Evolutionary conservation across 2,888 invertebrate species (phyloP), one percentile per base, ranked within the genome.

Genomic region (Leucozona laternaria): DNA sequence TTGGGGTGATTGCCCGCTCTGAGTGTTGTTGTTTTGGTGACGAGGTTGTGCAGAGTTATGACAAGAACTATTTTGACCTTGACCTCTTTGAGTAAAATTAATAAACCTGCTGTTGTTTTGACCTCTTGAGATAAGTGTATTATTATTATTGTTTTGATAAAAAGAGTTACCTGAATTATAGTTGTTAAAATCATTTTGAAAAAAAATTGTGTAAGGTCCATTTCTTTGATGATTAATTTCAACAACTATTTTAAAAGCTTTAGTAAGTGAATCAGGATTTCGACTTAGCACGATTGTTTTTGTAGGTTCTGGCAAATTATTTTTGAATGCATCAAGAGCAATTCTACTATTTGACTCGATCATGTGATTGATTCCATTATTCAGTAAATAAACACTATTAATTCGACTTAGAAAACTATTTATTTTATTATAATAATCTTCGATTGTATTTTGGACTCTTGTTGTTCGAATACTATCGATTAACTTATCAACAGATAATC

Each of bases 291-390:
- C 58, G 20, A 73, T 37, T 43, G 73, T 50, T 79, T 75, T 78
- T 34, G 60, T 68, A 5, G 73, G 62, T 34, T 73, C 10, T 7
- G 40, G 40, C 2, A 40, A n/a, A 5, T 73, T 70, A 20, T 79
- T 34, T 40, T 78, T 79, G 40, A 84, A 79, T 4, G 62, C 20
- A n/a, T 75, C 64, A 15, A 79, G 57, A 4, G 70, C 79, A n/a
- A 79, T 70, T 45, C 75, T 57, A 13, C 73, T 73, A 25, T 79
- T 79, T 6, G 64, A 58, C 2, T 31, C 58, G 31, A 75, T 66
- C 37, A 60, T 57, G 15, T 31, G 11, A 15, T 55, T 15, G 3
- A 2, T 37, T 22, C 50, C 40, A 50, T 62, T 28, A 25, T 62
- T 11, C n/a, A 57, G 20, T 8, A 76, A n/a, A 48, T 57, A 57